Evolutionary conservation across 2,797 vertebrate genomes (phyloP).

Genomic region (Crax fasciolata): DNA sequence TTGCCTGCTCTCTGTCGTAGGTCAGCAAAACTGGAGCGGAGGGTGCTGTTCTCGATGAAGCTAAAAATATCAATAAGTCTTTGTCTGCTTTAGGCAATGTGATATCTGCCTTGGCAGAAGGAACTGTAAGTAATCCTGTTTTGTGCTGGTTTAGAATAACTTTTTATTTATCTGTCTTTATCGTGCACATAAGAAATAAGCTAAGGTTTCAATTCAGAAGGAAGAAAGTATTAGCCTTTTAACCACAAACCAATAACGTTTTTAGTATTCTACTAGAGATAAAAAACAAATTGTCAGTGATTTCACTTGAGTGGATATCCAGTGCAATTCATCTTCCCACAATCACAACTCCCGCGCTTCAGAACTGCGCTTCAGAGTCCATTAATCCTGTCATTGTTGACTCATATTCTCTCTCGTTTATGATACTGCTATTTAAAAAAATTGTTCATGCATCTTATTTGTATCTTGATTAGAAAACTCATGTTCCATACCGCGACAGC

Average conservation of each 20-base stretch:
- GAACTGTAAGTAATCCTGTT: constrained; percentile 88
- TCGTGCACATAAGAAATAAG: neutral
- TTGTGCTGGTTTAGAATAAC: neutral
- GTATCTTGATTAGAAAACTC: constrained; percentile 86
- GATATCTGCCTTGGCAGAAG: constrained; percentile 94
- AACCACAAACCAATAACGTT: neutral
- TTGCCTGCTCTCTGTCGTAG: constrained; percentile 77
- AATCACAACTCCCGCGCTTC: neutral
- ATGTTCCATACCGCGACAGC: constrained; percentile 93
- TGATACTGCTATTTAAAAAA: accelerated
- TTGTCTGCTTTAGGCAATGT: constrained; percentile 95
- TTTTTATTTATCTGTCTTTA: neutral
- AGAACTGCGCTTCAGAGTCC: neutral
- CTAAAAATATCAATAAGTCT: constrained; percentile 98
- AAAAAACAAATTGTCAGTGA: neutral
- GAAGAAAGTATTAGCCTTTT: neutral
- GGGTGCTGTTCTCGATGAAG: constrained; percentile 94
- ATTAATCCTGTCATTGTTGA: accelerated
- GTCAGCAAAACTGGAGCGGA: constrained; percentile 98
- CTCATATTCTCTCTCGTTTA: accelerated
- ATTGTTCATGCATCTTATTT: neutral
- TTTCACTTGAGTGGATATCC: neutral
- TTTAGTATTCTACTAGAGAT: neutral
- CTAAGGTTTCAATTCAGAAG: neutral
- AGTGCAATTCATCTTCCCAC: neutral